A percentile compares a stretch with the other conserved stretches of the same genome.
phyloP scores from a whole-genome alignment of 2,113 vertebrate species.

The Cinclus mexicanus region DNA sequence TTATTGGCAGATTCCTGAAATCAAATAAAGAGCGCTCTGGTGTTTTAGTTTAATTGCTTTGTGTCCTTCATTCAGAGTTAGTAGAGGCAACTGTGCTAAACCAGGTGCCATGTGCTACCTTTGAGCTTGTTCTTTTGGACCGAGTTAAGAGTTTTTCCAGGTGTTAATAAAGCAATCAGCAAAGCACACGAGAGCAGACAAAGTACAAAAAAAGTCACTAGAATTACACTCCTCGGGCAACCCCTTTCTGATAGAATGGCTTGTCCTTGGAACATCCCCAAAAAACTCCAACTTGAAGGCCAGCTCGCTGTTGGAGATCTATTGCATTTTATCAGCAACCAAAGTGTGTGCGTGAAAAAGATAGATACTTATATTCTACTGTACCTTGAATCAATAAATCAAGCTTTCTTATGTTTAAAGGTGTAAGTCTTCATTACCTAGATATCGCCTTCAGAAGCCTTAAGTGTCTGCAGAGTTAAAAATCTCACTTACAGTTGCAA shows the following conservation, averaged over 20 bases:
- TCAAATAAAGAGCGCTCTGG: constrained; percentile 89
- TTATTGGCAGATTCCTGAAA: constrained; percentile 92
- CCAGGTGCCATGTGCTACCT: constrained; percentile 1
- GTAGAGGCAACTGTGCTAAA: constrained; percentile 17
- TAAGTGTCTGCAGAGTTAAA: constrained; percentile 75
- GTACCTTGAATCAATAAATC: constrained; percentile 25
- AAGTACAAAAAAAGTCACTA: constrained; percentile 47
- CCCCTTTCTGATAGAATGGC: constrained; percentile 34
- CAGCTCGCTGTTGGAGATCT: constrained; percentile 31
- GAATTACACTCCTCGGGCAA: constrained; percentile 57
- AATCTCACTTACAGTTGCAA: constrained; percentile 99
- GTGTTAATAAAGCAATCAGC: constrained; percentile 78
- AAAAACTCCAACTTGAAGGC: constrained; percentile 51
- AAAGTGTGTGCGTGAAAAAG: constrained; percentile 39
- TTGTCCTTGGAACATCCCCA: constrained; percentile 55
- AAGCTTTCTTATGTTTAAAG: constrained; percentile 57
- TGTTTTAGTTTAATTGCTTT: constrained; percentile 84
- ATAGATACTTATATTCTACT: constrained; percentile 28
- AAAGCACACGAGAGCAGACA: constrained; percentile 72
- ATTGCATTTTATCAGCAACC: constrained; percentile 53
- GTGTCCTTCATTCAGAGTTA: constrained; percentile 53
- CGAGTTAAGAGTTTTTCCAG: constrained; percentile 72
- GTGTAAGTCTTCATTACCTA: constrained; percentile 75
- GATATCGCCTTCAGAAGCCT: constrained; percentile 78
- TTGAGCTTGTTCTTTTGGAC: constrained; percentile 27